Base-by-base conservation (phyloP, 2,797 vertebrate species). In the Lutjanus campechanus region DNA sequence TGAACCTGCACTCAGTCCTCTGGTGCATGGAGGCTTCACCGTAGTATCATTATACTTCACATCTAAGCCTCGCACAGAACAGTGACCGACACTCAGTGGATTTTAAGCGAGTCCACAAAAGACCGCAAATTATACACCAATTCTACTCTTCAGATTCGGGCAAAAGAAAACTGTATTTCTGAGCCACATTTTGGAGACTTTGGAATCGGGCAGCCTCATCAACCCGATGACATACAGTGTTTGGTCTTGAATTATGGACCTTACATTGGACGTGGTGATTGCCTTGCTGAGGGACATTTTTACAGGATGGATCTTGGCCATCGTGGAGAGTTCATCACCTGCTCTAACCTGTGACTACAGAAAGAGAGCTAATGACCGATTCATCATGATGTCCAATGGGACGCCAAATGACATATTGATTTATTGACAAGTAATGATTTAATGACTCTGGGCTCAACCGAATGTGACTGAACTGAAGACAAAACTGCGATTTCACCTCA, bases 91-190 rank as follows among this genome's bases (percentile, higher is more conserved):
- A 7, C 55, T 40, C 40, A 8, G 50, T 47, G 58, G 53, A 36
- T 59, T 36, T 73, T 13, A 43, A 49, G n/a, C 73, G n/a, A 12
- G 22, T 51, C 56, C 40, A n/a, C 41, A n/a, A 51, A 69, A 59
- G 5, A 47, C 79, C 47, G 1, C 86, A 77, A 86, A 88, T 82
- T 79, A 85, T 46, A 83, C 63, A 22, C 29, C 25, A 17, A 43
- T 8, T 63, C 67, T 56, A 29, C 43, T 53, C 62, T 50, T 25
- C 58, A 61, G 29, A 72, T 78, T 77, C 74, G 55, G 68, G 12
- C 41, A 43, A 46, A 41, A 51, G 46, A 53, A 73, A 55, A 50
- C 77, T 53, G 73, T 40, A 8, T 65, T 82, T 72, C 59, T 82
- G 55, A 53, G 71, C 60, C 46, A 46, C 50, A 54, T 65, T 74